Conservation (phyloP, 2,888 invertebrate genomes). For the Altica lythri region DNA sequence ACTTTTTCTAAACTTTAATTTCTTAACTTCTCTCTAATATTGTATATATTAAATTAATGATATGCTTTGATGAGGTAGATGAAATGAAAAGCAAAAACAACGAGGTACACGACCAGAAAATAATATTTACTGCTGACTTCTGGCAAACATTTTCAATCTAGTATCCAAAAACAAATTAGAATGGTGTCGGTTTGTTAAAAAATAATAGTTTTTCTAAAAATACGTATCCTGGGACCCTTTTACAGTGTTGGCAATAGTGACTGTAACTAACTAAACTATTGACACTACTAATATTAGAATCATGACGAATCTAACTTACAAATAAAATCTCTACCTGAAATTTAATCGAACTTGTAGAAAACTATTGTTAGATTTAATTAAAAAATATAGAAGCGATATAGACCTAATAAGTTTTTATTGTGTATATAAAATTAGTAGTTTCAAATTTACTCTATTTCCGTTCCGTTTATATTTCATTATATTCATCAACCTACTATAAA, state of each 20-base stretch:
- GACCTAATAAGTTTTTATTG: too few species aligned
- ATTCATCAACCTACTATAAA: too few species aligned
- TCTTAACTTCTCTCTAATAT: too few species aligned
- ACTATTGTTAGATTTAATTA: not conserved
- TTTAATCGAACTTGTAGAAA: not conserved
- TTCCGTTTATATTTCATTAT: too few species aligned
- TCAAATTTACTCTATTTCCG: too few species aligned
- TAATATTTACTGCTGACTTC: not conserved
- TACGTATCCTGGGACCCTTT: conserved; percentile 6
- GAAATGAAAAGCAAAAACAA: not conserved
- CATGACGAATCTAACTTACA: not conserved
- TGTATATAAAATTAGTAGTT: too few species aligned
- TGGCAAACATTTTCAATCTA: not conserved
- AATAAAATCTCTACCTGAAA: conserved; percentile 8
- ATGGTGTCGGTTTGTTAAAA: conserved; percentile 1
- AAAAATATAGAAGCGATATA: too few species aligned
- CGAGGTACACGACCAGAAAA: conserved; percentile 1
- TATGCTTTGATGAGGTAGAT: too few species aligned
- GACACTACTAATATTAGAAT: not conserved
- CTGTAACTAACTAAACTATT: not conserved
- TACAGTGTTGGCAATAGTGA: conserved; percentile 1
- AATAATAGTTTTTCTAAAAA: conserved; percentile 8
- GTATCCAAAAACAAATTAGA: not conserved
- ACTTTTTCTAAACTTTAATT: too few species aligned
- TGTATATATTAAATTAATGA: too few species aligned